These are phyloP conservation scores for Podotricha telesiphe DNA, from an alignment of 2,888 invertebrate species.

Conservation along the genomic window DNA sequence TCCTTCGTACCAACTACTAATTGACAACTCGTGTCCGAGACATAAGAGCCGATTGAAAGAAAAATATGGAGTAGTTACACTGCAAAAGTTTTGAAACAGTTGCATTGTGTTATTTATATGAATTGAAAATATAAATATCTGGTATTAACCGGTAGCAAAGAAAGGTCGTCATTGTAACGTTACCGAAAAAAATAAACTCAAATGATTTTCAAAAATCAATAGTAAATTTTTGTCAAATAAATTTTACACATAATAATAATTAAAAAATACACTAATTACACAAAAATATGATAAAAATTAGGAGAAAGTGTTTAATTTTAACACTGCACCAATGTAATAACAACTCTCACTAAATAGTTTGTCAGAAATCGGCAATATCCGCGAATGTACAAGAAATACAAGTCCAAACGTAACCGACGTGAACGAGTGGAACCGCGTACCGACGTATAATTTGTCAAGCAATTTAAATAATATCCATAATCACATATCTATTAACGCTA, in stretches of 20 bases:
- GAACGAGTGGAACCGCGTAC: slow-evolving; percentile 73
- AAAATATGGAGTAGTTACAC: slow-evolving; percentile 54
- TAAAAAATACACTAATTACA: not conserved
- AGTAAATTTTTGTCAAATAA: not conserved
- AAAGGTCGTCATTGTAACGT: not conserved
- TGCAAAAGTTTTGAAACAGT: slow-evolving; percentile 28
- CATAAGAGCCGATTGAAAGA: slow-evolving; percentile 55
- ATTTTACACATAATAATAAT: not conserved
- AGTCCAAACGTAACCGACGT: slow-evolving; percentile 76
- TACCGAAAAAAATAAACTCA: not conserved
- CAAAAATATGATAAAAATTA: not conserved
- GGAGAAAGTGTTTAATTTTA: slow-evolving; percentile 4
- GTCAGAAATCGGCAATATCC: slow-evolving; percentile 51
- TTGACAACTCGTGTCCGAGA: slow-evolving; percentile 75
- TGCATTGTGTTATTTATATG: not conserved
- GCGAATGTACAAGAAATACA: slow-evolving; percentile 70
- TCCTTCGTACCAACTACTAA: slow-evolving; percentile 63
- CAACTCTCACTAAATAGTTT: slow-evolving; percentile 34
- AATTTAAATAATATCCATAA: slow-evolving; percentile 82
- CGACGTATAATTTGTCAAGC: slow-evolving; percentile 79
- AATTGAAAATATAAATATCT: not conserved
- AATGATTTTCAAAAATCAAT: not conserved
- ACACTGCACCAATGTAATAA: slow-evolving; percentile 20
- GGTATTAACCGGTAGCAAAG: not conserved
- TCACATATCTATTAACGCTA: slow-evolving; percentile 81